Evolutionary conservation across 1,140 invertebrate species (phyloP).

Genomic region (Apis laboriosa): DNA sequence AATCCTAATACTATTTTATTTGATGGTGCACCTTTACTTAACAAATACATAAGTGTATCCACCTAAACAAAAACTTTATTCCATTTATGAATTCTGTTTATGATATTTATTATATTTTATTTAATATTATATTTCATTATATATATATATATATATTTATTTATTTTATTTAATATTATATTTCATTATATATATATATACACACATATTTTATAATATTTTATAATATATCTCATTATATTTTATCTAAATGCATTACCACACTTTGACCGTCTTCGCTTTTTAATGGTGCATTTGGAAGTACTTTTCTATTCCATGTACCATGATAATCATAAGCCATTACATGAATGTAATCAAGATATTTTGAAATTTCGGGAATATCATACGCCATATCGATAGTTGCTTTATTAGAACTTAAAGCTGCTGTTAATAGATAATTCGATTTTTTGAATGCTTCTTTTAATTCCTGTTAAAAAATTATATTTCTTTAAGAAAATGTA

Average conservation of each 20-base stretch:
- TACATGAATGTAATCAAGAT: conserved; percentile 92
- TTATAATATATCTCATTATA: not conserved
- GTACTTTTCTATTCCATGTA: conserved; percentile 88
- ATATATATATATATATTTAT: not conserved
- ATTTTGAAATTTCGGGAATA: conserved; percentile 85
- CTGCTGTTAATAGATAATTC: conserved; percentile 87
- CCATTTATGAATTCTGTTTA: not conserved
- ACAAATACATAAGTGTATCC: conserved; percentile 88
- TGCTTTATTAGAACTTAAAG: conserved; percentile 87
- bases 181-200: too few species aligned
- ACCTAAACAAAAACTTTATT: conserved; percentile 77
- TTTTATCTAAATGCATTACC: conserved; percentile 73
- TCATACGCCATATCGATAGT: conserved; percentile 90
- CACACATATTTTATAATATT: too few species aligned
- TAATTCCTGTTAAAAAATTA: conserved; percentile 81
- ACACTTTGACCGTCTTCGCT: conserved; percentile 82
- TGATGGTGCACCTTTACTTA: conserved; percentile 86
- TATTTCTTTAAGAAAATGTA: not conserved
- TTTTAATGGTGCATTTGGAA: conserved; percentile 86
- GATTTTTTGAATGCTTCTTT: conserved; percentile 81
- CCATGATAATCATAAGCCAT: conserved; percentile 97
- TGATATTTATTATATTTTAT: not conserved
- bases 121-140: too few species aligned
- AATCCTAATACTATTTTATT: conserved; percentile 91
- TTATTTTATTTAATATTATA: too few species aligned